These are phyloP conservation scores for Drosophila neonasuta DNA, from an alignment of 2,888 invertebrate genomes.

Conservation along the genomic window DNA sequence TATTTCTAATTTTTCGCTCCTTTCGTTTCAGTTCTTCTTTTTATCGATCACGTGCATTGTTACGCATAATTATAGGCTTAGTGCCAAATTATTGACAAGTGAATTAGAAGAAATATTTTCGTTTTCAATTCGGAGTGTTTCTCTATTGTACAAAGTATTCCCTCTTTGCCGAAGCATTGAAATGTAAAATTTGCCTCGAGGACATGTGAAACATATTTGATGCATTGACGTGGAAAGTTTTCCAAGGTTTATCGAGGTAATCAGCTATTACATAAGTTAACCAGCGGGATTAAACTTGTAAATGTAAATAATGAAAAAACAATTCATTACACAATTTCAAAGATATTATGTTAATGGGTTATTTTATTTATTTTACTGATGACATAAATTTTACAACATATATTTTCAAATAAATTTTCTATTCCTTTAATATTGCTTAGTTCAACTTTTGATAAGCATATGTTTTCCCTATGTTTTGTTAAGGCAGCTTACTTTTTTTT, in stretches of 20 bases:
- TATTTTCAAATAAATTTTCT: too few relatives aligned
- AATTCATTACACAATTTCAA: background rate
- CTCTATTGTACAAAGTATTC: slow-evolving; percentile 25
- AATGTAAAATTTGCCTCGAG: slow-evolving; percentile 49
- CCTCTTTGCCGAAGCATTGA: slow-evolving; percentile 50
- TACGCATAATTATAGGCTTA: slow-evolving; percentile 74
- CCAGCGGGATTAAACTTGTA: background rate
- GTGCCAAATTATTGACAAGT: slow-evolving; percentile 71
- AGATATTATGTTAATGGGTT: too few relatives aligned
- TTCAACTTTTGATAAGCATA: too few relatives aligned
- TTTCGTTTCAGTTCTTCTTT: slow-evolving; percentile 18
- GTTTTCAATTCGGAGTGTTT: slow-evolving; percentile 27
- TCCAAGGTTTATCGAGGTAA: slow-evolving; percentile 32
- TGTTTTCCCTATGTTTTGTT: background rate
- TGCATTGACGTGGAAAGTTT: slow-evolving; percentile 34
- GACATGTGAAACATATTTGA: slow-evolving; percentile 41
- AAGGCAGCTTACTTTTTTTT: slow-evolving; percentile 12
- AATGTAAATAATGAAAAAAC: background rate
- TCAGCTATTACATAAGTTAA: slow-evolving; percentile 21
- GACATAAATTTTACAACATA: too few relatives aligned
- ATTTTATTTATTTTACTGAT: too few relatives aligned
- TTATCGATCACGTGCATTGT: slow-evolving; percentile 60
- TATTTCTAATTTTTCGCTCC: slow-evolving; percentile 33
- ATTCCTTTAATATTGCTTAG: too few relatives aligned
- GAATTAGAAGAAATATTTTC: slow-evolving; percentile 70